These are phyloP conservation scores for Parthenolecanium corni DNA, from an alignment of 2,888 invertebrate genomes.

Conservation along the genomic window DNA sequence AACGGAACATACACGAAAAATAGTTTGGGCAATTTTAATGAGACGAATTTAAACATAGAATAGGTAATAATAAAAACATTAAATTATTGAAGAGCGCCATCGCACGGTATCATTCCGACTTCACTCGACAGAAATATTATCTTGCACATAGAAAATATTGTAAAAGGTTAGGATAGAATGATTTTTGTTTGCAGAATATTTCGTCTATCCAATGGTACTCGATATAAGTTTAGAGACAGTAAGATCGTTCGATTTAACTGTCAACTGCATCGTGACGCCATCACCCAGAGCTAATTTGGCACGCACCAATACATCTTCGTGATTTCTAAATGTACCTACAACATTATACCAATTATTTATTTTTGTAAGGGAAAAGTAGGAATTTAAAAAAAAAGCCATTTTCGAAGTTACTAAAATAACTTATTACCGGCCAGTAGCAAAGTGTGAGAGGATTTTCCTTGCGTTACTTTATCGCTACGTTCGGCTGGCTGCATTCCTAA, in stretches of 20 bases:
- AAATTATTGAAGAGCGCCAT: too few species aligned
- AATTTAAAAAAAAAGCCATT: background rate
- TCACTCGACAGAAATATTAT: too few species aligned
- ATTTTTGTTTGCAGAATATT: too few species aligned
- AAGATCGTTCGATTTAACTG: constrained; percentile 73
- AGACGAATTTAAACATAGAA: too few species aligned
- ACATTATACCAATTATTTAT: too few species aligned
- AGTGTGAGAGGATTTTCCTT: constrained; percentile 71
- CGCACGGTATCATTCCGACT: too few species aligned
- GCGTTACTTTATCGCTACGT: constrained; percentile 66
- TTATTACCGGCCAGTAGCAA: constrained; percentile 60
- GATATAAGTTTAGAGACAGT: constrained; percentile 78
- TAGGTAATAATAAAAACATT: too few species aligned
- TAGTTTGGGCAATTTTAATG: too few species aligned
- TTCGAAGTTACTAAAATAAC: background rate
- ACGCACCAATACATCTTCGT: constrained; percentile 74
- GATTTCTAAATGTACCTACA: constrained; percentile 82
- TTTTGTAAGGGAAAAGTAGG: constrained; percentile 19
- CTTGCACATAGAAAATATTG: too few species aligned
- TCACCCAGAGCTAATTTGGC: constrained; percentile 69
- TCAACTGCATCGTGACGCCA: constrained; percentile 85
- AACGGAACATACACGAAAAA: too few species aligned
- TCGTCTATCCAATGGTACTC: constrained; percentile 65
- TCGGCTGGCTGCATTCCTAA: constrained; percentile 77
- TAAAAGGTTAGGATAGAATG: too few species aligned